phyloP scores from a whole-genome alignment of 2,113 vertebrate genomes.

The Reinhardtius hippoglossoides region DNA sequence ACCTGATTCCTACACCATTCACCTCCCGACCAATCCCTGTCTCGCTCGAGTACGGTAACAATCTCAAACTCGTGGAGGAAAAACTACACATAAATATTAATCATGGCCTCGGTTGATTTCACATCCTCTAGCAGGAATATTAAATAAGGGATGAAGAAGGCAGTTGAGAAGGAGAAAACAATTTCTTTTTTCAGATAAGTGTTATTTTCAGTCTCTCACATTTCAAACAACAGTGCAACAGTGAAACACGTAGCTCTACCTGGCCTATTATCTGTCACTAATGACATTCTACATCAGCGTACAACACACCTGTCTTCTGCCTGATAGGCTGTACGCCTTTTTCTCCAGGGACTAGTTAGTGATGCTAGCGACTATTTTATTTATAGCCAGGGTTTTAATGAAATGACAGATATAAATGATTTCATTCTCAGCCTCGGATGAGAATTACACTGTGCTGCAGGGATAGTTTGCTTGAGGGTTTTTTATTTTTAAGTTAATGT shows the following conservation, averaged over 20 bases:
- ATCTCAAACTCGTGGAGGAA: slow-evolving; percentile 50
- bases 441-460: slow-evolving; percentile 31
- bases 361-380: slow-evolving; percentile 72
- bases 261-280: slow-evolving; percentile 69
- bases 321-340: slow-evolving; percentile 55
- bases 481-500: slow-evolving; percentile 15
- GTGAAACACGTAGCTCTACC: slow-evolving; percentile 43
- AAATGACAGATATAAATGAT: slow-evolving; percentile 63
- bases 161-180: slow-evolving; percentile 18
- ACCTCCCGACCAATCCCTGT: slow-evolving; percentile 38
- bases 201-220: slow-evolving; percentile 66
- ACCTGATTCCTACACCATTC: slow-evolving; percentile 27
- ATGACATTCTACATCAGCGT: slow-evolving; percentile 66
- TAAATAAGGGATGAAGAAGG: slow-evolving; percentile 46
- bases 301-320: slow-evolving; percentile 66
- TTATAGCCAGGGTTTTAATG: slow-evolving; percentile 77
- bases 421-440: slow-evolving; percentile 46
- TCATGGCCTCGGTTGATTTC: slow-evolving; percentile 58
- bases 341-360: slow-evolving; percentile 77
- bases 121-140: slow-evolving; percentile 58
- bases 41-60: slow-evolving; percentile 61
- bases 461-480: slow-evolving; percentile 28
- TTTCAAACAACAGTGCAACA: slow-evolving; percentile 59
- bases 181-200: slow-evolving; percentile 51
- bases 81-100: slow-evolving; percentile 71